Evolutionary conservation across 2,797 vertebrate genomes (phyloP), one percentile per base, ranked within the genome.

Genomic region (Lerista edwardsae): DNA sequence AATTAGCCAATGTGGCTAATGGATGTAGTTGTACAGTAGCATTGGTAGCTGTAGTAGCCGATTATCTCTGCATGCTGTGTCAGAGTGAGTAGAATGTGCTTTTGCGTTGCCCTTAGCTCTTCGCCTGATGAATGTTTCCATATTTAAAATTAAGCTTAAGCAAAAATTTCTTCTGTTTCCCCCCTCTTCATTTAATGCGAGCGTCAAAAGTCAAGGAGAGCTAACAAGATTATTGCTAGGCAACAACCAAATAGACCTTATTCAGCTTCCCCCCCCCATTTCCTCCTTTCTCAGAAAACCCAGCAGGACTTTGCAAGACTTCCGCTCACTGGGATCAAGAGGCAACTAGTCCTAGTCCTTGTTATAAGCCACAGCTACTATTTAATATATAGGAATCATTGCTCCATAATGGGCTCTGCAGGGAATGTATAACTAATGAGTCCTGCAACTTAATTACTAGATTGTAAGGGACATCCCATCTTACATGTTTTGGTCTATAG

Each of bases 11-110:
- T 75, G 71, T 95, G 91, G 91, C 88, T 92, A 88, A 90, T 91
- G 89, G 89, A 89, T 85, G 80, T 84, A 19, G 39, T 87, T 78
- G 80, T 90, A 78, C 87, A 17, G 0, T 91, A 84, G 90, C 79
- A 8, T 85, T 92, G 92, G 85, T 91, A 94, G 89, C 88, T 4
- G 21, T 88, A 91, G 21, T 88, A 91, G 87, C 77, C 86, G 76
- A 81, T 62, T 84, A 88, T 88, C 44, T 84, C 89, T 94, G 96
- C 96, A 97, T 97, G 96, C 92, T 85, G 89, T 95, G 92, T 91
- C 91, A 87, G 91, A 92, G 88, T 80, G 74, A 89, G 84, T 88
- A 93, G 93, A 94, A 91, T 94, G 92, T 0, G 86, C 73, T 94
- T 95, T 95, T 77, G 14, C 93, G 88, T 92, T 92, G 85, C 95